Conservation (phyloP, 2,113 vertebrate genomes). For the Megaceryle torquata region DNA sequence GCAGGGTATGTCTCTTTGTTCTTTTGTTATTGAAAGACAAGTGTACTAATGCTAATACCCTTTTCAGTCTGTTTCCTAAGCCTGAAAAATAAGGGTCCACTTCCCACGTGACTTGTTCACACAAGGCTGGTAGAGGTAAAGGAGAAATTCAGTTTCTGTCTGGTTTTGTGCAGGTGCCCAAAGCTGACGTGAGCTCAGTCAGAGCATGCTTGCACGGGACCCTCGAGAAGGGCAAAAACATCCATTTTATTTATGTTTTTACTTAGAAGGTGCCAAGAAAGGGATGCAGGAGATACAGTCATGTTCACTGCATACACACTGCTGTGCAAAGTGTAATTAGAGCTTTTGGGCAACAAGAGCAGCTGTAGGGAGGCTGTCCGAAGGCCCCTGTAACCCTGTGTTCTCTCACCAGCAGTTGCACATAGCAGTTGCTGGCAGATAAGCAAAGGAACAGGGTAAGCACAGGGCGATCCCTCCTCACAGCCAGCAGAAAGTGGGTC, state of each 20-base stretch:
- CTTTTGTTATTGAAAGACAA: neutral
- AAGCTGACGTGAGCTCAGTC: neutral
- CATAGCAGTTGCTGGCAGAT: neutral
- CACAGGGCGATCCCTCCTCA: neutral
- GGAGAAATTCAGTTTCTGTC: neutral
- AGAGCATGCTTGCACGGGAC: neutral
- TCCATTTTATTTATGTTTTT: neutral
- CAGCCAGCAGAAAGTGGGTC: neutral
- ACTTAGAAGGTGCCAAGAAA: neutral
- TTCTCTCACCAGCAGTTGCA: neutral
- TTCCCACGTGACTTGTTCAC: neutral
- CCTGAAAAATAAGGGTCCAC: neutral
- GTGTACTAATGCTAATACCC: neutral
- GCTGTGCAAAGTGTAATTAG: neutral
- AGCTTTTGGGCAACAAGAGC: neutral
- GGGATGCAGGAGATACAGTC: neutral
- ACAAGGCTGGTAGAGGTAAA: neutral
- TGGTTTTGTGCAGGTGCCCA: neutral
- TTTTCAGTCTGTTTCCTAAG: neutral
- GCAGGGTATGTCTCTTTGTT: neutral
- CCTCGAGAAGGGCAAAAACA: neutral
- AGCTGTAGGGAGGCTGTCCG: neutral
- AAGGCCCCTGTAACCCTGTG: fast-evolving
- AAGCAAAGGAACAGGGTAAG: neutral
- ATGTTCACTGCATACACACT: neutral